These are phyloP conservation scores for Gerris lacustris DNA, from an alignment of 2,888 invertebrate genomes.

Conservation along the genomic window DNA sequence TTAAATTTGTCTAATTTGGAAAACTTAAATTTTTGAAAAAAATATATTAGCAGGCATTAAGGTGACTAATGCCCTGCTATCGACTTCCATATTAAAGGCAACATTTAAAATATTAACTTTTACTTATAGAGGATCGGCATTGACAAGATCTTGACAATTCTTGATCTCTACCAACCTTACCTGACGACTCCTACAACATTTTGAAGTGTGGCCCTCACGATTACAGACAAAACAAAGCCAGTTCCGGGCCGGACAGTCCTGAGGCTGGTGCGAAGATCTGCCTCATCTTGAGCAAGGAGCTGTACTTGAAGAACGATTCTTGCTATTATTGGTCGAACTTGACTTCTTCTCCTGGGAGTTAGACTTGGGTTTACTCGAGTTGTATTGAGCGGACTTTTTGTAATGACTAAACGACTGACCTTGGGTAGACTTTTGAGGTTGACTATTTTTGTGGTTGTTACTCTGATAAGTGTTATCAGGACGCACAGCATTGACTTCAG, in stretches of 20 bases:
- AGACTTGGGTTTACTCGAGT: background rate
- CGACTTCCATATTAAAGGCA: background rate
- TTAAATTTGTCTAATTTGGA: background rate
- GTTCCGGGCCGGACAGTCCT: background rate
- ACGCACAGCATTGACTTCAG: background rate
- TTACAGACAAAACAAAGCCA: background rate
- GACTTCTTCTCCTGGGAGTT: background rate
- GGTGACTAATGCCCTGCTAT: background rate
- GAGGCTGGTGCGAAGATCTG: background rate
- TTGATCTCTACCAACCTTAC: background rate
- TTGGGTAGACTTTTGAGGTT: background rate
- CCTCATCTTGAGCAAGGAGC: background rate
- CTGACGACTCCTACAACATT: too few relatives aligned
- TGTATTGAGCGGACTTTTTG: too few relatives aligned
- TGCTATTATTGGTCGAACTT: background rate
- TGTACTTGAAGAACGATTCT: background rate
- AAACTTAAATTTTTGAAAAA: background rate
- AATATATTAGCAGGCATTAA: background rate
- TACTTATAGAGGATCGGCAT: background rate
- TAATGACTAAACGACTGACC: too few relatives aligned
- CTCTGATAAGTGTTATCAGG: too few relatives aligned
- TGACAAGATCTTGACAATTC: background rate
- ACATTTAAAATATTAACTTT: background rate
- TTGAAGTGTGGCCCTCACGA: background rate
- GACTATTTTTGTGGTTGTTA: background rate